Percentiles rank a stretch among this genome's conserved stretches.
These are phyloP conservation scores for Terrapene triunguis DNA, from an alignment of 2,113 vertebrate species.

Conservation along the genomic window DNA sequence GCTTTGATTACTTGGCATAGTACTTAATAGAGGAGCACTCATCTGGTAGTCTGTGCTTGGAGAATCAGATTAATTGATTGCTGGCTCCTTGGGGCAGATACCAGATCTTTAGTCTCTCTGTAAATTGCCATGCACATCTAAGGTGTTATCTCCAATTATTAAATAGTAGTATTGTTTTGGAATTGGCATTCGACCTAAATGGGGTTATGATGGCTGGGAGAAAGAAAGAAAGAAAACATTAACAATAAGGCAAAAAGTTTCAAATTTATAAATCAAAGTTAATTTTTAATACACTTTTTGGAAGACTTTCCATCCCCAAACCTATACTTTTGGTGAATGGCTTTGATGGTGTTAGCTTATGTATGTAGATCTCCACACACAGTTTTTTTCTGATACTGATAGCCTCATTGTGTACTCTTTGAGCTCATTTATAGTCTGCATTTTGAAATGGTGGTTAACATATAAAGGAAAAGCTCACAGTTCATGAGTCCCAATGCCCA, in stretches of 20 bases:
- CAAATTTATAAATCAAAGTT: neutral
- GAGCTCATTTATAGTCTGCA: neutral
- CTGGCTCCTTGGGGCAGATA: fast-evolving
- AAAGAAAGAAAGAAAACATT: neutral
- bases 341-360: neutral
- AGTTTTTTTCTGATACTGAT: neutral
- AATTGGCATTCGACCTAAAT: neutral
- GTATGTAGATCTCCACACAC: fast-evolving
- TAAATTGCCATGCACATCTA: neutral
- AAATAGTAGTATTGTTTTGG: neutral
- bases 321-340: neutral
- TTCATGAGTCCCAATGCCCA: neutral
- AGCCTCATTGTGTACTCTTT: neutral
- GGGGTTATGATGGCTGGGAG: neutral
- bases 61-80: neutral
- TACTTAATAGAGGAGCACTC: neutral
- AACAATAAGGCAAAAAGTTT: neutral
- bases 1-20: neutral
- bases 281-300: neutral
- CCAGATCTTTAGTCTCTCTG: neutral
- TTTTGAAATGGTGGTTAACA: neutral
- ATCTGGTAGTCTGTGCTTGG: neutral
- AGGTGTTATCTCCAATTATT: neutral
- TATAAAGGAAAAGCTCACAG: neutral
- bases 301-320: neutral